Conservation (phyloP, 2,797 vertebrate species). For the Hoplostethus atlanticus region DNA sequence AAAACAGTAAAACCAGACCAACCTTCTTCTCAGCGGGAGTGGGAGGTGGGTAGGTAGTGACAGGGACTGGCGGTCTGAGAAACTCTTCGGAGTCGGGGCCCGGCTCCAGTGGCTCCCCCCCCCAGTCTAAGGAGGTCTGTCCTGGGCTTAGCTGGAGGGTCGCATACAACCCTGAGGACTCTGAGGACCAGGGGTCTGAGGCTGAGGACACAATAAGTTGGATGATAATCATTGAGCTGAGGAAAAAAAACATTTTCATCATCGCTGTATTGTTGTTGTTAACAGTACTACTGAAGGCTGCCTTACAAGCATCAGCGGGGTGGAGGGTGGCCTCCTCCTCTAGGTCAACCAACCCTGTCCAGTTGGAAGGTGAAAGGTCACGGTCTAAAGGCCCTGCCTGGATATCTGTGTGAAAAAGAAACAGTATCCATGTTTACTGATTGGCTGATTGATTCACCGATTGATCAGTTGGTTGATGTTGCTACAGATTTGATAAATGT, state of each 20-base stretch:
- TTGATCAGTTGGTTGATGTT: constrained; percentile 14
- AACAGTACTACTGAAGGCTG: neutral
- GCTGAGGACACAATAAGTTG: constrained; percentile 42
- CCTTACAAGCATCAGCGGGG: constrained; percentile 60
- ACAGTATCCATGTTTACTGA: neutral
- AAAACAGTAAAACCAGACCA: constrained; percentile 1
- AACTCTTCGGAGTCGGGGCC: constrained; percentile 73
- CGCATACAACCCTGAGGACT: constrained; percentile 69
- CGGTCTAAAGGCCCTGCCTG: constrained; percentile 33
- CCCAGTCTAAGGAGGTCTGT: constrained; percentile 79
- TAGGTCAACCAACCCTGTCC: constrained; percentile 83
- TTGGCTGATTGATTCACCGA: neutral
- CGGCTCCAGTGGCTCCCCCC: constrained; percentile 63
- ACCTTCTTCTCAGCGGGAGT: constrained; percentile 76
- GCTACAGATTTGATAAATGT: constrained; percentile 7
- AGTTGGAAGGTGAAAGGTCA: constrained; percentile 67
- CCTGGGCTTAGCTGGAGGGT: constrained; percentile 73
- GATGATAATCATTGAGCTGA: constrained; percentile 1
- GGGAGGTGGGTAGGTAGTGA: constrained; percentile 20
- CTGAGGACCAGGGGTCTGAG: constrained; percentile 75
- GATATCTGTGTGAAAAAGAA: neutral
- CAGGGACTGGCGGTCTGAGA: constrained; percentile 54
- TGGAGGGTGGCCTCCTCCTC: constrained; percentile 64
- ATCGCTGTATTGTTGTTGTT: neutral
- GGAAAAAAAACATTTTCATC: too few relatives aligned